Evolutionary conservation across 1,140 invertebrate genomes (phyloP), one percentile per base, ranked within the genome.

Genomic region (Heliothis subflexa): DNA sequence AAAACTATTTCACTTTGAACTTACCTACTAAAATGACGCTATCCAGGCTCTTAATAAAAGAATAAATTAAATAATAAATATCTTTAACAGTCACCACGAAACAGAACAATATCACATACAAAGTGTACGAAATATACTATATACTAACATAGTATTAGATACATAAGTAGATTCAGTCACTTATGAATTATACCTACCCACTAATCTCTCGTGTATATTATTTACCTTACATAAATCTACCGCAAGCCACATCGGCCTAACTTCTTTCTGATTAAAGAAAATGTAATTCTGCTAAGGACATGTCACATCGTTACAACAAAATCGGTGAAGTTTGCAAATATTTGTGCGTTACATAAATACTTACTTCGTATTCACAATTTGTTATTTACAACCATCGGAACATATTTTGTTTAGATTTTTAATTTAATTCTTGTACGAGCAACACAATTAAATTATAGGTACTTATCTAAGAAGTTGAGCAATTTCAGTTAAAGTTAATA

Each of bases 31-130:
- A 40, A 40, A 25, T 28, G 52, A 21, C 55, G 59, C 25, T 49
- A 40, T 40, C 14, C 59, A 75, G 73, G 59, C 47, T 18, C 59
- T 75, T 64, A 62, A 64, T 75, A 74, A 74, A 64, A 21, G 18
- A 33, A 64, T 64, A 75, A 75, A 64, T 75, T 75, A 75, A 62
- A 21, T 40, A 73, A 73, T 59, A 73, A 52, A 75, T 75, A 75
- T 75, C 45, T 64, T 52, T 75, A 64, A 75, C 59, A 75, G 18
- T 75, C 73, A 75, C 73, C 73, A 75, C 33, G 9, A 40, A 40
- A 13, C 18, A 52, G 40, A 75, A 50, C 59, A 75, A 61, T 75
- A 75, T 75, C 73, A 75, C 73, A 64, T 52, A 61, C 52, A 47
- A 59, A 40, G 54, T 73, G 14, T 73, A 59, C 71, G 59, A 33